Evolutionary conservation across 1,140 invertebrate genomes (phyloP), one percentile per base, ranked within the genome.

Genomic region (Brachionus plicatilis): DNA sequence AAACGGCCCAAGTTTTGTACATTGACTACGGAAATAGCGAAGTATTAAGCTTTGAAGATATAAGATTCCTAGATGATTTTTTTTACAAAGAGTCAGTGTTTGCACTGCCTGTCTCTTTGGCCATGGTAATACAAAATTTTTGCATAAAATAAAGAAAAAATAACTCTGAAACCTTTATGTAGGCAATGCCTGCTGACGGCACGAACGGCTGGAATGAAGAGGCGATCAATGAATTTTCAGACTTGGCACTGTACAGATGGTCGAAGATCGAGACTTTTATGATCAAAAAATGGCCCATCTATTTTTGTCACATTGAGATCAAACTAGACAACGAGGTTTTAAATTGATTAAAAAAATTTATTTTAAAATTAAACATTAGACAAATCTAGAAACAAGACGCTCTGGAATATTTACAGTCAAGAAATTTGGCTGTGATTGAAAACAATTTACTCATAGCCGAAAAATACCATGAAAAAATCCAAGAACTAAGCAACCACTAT

Each of bases 11-110:
- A 27, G 72, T 76, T 37, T 29, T 76, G 1, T 76, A 76, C n/a
- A 50, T 76, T 8, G 72, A 76, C 12, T 76, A 76, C 47, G 72
- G 72, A 76, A 76, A 76, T n/a, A 50, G 43, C 14, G 72, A 76
- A 76, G 2, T n/a, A 9, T 8, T 76, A 24, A n/a, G 14, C 9
- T 50, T 76, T 20, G 45, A 76, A 20, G 20, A 47, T n/a, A 76
- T 76, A 2, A 24, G 72, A 76, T 29, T 27, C 3, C n/a, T 76
- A 4, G 72, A 76, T 50, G 72, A 76, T 24, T 27, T 27, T 29
- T 76, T 76, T 76, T 76, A 76, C 72, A 76, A 76, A 29, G 43
- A 76, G 24, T 27, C 45, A 37, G 24, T 76, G 0, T 50, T 76
- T 29, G 72, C 72, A 12, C 6, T 50, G 11, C 72, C 72, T 27